These are phyloP conservation scores for Scolopax bukidnonensis DNA, from an alignment of 2,797 vertebrate species.

Conservation along the genomic window DNA sequence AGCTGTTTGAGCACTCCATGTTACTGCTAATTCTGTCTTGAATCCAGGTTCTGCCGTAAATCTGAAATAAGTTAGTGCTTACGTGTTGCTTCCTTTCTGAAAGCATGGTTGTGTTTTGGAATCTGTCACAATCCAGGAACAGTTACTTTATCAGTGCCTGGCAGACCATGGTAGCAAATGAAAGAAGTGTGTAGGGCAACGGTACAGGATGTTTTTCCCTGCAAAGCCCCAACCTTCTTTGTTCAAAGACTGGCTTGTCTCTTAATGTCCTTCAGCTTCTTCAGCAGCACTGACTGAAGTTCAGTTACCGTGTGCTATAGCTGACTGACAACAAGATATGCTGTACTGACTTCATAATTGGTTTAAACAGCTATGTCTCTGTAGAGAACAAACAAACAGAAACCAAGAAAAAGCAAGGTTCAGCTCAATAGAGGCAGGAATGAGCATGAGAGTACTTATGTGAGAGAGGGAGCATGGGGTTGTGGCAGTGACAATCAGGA, in stretches of 20 bases:
- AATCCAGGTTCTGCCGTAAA: background rate
- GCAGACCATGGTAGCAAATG: background rate
- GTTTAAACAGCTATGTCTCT: background rate
- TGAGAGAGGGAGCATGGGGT: background rate
- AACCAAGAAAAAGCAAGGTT: background rate
- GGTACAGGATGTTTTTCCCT: background rate
- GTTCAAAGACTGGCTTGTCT: background rate
- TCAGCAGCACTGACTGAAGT: background rate
- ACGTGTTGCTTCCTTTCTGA: background rate
- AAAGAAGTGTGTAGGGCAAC: background rate
- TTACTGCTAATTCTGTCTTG: background rate
- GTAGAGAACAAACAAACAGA: background rate
- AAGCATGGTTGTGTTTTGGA: background rate
- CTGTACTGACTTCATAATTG: background rate
- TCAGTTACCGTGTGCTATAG: background rate
- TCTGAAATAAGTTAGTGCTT: background rate
- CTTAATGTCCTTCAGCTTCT: background rate
- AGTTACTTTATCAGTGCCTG: background rate
- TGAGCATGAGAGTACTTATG: background rate
- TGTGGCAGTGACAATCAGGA: background rate
- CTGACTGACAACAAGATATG: background rate
- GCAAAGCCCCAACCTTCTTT: background rate
- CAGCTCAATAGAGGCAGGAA: background rate
- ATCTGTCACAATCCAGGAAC: background rate
- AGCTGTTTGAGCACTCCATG: background rate